phyloP scores from a whole-genome alignment of 2,797 vertebrate species.

The Margarornis squamiger region DNA sequence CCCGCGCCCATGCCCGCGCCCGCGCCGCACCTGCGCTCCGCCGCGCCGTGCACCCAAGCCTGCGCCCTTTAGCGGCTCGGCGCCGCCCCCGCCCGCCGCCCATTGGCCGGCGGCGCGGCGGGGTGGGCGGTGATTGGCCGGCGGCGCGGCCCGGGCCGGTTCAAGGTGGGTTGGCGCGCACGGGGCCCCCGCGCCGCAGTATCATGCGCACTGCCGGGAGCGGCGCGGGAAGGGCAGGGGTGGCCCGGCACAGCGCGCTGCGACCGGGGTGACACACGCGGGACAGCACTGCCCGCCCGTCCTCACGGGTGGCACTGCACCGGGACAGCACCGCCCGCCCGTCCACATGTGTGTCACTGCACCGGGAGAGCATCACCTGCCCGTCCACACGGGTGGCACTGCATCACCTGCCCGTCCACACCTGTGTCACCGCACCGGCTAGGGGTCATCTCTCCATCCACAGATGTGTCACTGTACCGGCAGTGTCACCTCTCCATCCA shows the following conservation, averaged over 20 bases:
- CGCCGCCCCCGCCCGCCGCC: conserved; percentile 72
- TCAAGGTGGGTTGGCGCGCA: conserved; percentile 97
- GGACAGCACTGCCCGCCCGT: too few species aligned
- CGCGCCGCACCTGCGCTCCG: conserved; percentile 46
- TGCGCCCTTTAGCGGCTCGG: conserved; percentile 79
- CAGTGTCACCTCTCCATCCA: background rate
- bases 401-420: too few species aligned
- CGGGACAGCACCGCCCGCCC: too few species aligned
- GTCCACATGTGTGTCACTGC: too few species aligned
- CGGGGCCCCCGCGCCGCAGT: conserved; percentile 90
- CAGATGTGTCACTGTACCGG: too few species aligned
- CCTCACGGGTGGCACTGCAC: too few species aligned
- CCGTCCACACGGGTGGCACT: too few species aligned
- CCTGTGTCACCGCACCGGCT: too few species aligned
- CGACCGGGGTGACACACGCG: too few species aligned
- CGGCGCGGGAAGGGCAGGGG: background rate
- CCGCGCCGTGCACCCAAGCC: conserved; percentile 85
- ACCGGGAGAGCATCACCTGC: too few species aligned
- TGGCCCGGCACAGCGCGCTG: background rate
- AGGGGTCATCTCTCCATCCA: background rate
- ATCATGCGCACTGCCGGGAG: conserved; percentile 95
- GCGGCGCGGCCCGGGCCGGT: conserved; percentile 80
- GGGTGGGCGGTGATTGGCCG: conserved; percentile 81
- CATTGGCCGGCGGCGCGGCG: conserved; percentile 70
- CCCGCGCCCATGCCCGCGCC: conserved; percentile 74